Conservation (phyloP, 2,888 invertebrate species). For the Pollenia griseotomentosa region DNA sequence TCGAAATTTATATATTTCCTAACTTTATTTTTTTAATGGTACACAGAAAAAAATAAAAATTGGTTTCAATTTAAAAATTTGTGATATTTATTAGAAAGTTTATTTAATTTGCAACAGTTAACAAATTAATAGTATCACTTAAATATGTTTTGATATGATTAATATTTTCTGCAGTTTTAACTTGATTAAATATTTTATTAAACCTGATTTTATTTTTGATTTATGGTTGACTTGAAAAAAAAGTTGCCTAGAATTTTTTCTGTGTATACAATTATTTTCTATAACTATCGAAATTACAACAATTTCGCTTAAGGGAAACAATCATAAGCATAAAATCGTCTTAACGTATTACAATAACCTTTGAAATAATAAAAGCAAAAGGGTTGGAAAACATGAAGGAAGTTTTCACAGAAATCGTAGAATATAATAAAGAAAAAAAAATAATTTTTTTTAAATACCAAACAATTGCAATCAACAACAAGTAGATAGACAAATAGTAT, state of each 20-base stretch:
- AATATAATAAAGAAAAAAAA: conserved; percentile 17
- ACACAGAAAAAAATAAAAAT: no score
- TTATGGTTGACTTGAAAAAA: background rate
- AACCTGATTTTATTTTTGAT: background rate
- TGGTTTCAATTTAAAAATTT: no score
- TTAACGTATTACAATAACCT: conserved; percentile 70
- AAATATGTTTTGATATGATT: no score
- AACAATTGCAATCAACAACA: conserved; percentile 59
- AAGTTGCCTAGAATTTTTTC: background rate
- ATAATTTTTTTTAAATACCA: conserved; percentile 56
- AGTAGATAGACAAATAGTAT: conserved; percentile 33
- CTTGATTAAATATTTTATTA: background rate
- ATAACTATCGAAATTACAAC: conserved; percentile 30
- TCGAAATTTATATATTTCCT: no score
- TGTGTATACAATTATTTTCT: conserved; percentile 18
- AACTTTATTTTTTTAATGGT: no score
- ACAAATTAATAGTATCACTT: no score
- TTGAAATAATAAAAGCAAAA: conserved; percentile 41
- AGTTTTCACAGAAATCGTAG: conserved; percentile 20
- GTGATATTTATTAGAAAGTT: no score
- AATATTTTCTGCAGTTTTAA: background rate
- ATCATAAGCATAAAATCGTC: conserved; percentile 66
- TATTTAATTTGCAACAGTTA: no score
- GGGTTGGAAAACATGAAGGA: background rate
- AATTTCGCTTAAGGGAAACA: conserved; percentile 47